Evolutionary conservation across 2,888 invertebrate genomes (phyloP).

Genomic region (Pantelozetes paolii): DNA sequence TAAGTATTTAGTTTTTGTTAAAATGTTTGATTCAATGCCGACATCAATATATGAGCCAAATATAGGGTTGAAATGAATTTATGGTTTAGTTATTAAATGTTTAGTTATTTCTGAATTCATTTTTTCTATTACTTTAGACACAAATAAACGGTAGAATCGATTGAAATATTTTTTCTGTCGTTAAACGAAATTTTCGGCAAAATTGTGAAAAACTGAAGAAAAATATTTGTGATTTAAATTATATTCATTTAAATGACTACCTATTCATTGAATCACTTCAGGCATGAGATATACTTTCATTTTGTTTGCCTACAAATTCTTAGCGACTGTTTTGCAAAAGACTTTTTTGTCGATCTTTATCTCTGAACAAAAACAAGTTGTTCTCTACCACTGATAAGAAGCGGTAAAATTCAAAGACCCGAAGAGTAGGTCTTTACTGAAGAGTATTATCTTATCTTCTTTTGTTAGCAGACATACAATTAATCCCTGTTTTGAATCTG

Average conservation of each 20-base stretch:
- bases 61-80: no score
- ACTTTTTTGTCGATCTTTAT: constrained; percentile 26
- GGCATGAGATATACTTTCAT: constrained; percentile 15
- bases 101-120: no score
- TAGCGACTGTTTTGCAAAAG: background rate
- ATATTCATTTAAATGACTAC: constrained; percentile 8
- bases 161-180: background rate
- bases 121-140: background rate
- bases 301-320: constrained; percentile 9
- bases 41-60: no score
- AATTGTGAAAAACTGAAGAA: background rate
- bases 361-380: constrained; percentile 16
- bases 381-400: background rate
- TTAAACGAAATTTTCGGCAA: background rate
- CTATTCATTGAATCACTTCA: constrained; percentile 22
- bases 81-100: no score
- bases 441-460: constrained; percentile 11
- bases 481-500: constrained; percentile 20
- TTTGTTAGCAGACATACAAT: constrained; percentile 1
- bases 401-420: constrained; percentile 10
- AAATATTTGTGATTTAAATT: background rate
- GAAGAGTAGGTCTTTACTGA: background rate
- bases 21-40: no score
- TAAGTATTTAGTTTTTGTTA: background rate
- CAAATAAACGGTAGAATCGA: background rate